A percentile compares a stretch with the other conserved stretches of the same genome.
Evolutionary conservation across 2,113 vertebrate genomes (phyloP).

Genomic region (Junco hyemalis): DNA sequence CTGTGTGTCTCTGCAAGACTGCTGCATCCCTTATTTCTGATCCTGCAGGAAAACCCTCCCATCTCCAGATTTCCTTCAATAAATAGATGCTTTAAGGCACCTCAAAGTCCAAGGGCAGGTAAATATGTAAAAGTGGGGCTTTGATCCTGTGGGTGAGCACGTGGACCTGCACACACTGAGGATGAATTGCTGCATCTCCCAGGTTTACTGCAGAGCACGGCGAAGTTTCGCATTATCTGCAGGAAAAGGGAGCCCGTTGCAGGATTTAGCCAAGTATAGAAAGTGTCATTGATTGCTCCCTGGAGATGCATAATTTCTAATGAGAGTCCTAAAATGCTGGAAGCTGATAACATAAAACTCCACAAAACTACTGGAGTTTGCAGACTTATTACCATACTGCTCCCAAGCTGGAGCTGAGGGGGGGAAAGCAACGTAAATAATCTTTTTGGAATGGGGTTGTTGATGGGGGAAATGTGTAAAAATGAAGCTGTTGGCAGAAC

Average conservation of each 20-base stretch:
- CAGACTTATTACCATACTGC: constrained; percentile 38
- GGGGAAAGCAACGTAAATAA: constrained; percentile 30
- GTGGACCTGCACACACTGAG: fast-evolving
- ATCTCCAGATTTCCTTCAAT: background rate
- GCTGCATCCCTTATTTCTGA: background rate
- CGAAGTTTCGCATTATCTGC: background rate
- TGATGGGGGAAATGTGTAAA: constrained; percentile 55
- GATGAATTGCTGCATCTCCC: background rate
- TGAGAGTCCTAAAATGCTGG: constrained; percentile 49
- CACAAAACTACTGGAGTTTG: constrained; percentile 50
- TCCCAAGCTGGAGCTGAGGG: background rate
- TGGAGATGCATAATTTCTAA: constrained; percentile 54
- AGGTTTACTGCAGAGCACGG: background rate
- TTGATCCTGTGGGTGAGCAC: background rate
- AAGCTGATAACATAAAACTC: constrained; percentile 48
- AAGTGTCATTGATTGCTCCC: constrained; percentile 50
- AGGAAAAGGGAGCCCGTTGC: background rate
- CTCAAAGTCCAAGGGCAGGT: background rate
- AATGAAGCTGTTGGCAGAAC: constrained; percentile 67
- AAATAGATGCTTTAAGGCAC: background rate
- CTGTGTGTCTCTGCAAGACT: background rate
- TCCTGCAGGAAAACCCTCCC: background rate
- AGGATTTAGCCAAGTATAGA: constrained; percentile 27
- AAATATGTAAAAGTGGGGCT: background rate
- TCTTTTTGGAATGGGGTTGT: constrained; percentile 61